Conservation (phyloP, 2,113 vertebrate genomes). For the Myrmecophaga tridactyla region DNA sequence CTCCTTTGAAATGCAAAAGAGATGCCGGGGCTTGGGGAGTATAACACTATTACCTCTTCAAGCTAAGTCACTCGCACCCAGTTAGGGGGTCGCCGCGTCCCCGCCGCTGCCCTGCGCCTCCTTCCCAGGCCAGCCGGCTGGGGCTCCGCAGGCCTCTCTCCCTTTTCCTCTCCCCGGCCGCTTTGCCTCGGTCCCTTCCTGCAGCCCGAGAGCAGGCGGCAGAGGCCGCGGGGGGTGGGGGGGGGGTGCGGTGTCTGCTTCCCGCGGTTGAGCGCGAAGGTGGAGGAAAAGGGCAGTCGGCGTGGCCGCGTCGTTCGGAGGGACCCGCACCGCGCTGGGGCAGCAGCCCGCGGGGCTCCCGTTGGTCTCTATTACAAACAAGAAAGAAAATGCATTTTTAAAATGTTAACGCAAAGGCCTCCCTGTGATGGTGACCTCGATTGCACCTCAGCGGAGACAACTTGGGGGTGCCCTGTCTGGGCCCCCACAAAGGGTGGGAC, state of each 20-base stretch:
- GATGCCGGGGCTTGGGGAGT: not conserved
- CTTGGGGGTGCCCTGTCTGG: too few species aligned
- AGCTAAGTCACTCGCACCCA: rapidly evolving
- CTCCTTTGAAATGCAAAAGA: not conserved
- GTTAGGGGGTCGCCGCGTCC: too few species aligned
- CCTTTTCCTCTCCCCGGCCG: too few species aligned
- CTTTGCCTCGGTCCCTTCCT: too few species aligned
- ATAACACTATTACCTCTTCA: not conserved
- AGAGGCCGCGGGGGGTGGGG: not conserved
- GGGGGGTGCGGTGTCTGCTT: not conserved
- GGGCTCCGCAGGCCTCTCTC: not conserved
- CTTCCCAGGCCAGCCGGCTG: not conserved
- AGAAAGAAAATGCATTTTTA: not conserved
- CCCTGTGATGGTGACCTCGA: not conserved
- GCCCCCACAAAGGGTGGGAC: not conserved
- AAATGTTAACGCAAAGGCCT: not conserved
- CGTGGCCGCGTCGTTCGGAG: rapidly evolving
- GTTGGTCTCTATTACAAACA: not conserved
- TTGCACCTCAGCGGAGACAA: rapidly evolving
- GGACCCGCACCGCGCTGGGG: not conserved
- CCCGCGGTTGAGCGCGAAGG: not conserved
- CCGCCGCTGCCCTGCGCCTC: rapidly evolving
- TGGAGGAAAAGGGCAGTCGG: not conserved
- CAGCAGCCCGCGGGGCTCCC: not conserved
- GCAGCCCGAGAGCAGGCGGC: not conserved